Evolutionary conservation across 2,113 vertebrate genomes (phyloP), one percentile per base, ranked within the genome.

Genomic region (Pampusana beccarii): DNA sequence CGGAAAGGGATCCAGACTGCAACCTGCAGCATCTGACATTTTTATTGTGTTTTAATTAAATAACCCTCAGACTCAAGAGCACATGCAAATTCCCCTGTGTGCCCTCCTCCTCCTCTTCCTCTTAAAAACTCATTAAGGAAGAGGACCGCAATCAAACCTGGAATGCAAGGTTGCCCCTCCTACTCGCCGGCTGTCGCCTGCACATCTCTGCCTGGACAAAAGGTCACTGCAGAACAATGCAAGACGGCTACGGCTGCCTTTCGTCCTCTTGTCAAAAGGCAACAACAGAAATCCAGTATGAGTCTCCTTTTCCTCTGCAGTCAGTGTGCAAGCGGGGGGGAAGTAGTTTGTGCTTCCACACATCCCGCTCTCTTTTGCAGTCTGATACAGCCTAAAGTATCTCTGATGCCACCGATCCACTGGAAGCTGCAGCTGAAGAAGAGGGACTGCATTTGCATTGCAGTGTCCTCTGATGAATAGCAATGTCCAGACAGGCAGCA

Each of bases 1-100:
- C 1, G 7, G 93, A 95, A 92, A 40, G 50, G 71, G 65, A 94
- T 97, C 88, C 97, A 97, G 97, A 96, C 57, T 96, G 93, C 96
- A 98, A 95, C 95, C 95, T 96, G 96, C 69, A 75, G 93, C 95
- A 98, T 97, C 97, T 98, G 98, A 96, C 90, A 42, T 95, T 96
- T 97, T 98, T 98, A 98, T 98, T 98, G 95, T 97, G 92, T 98
- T 98, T 98, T 98, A 98, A 98, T 98, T 98, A 98, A 98, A 98
- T 97, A 96, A 97, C 94, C 66, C 88, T 92, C 86, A 96, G 85
- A 94, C 92, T 96, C 95, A 88, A 61, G 74, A 97, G 84, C 65
- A 91, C 88, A 95, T 94, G 88, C 69, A 74, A 88, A 96, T 96
- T 85, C 92, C 91, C 94, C 77, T 69, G 80, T 86, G 80, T 77